These are phyloP conservation scores for Microcebus murinus DNA, from an alignment of 2,113 vertebrate genomes.

Conservation along the genomic window DNA sequence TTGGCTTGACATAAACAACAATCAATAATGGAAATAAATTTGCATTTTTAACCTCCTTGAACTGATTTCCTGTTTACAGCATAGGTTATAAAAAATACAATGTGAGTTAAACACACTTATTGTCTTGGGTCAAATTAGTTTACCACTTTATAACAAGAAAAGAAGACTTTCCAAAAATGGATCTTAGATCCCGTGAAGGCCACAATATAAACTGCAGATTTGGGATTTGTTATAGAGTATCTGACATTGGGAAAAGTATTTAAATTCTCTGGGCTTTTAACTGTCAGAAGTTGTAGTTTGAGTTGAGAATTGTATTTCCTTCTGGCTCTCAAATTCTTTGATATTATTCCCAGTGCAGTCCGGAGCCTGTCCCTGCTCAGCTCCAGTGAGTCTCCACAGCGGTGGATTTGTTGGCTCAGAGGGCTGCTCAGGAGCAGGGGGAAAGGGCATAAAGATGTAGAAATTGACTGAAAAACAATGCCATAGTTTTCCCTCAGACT, in stretches of 20 bases:
- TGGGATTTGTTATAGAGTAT: neutral
- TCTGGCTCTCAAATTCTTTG: neutral
- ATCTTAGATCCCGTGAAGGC: neutral
- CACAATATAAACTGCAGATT: neutral
- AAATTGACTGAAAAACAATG: neutral
- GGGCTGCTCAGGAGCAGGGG: neutral
- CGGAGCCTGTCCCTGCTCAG: neutral
- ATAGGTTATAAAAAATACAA: neutral
- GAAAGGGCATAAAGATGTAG: neutral
- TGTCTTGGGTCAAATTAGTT: neutral
- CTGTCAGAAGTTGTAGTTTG: neutral
- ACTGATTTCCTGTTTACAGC: neutral
- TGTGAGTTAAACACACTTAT: neutral
- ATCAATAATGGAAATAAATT: slow-evolving; percentile 29
- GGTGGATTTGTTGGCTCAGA: neutral
- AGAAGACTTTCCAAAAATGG: neutral
- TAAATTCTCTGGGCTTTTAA: neutral
- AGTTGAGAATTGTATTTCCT: slow-evolving; percentile 40
- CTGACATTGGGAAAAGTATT: neutral
- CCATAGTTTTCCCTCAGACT: neutral
- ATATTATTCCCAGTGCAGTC: neutral
- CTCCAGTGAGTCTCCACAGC: neutral
- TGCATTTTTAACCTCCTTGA: neutral
- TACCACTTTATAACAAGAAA: neutral
- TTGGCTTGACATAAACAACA: neutral